These are phyloP conservation scores for Caenorhabditis inopinata DNA, from an alignment of 1,140 invertebrate genomes.

Conservation along the genomic window DNA sequence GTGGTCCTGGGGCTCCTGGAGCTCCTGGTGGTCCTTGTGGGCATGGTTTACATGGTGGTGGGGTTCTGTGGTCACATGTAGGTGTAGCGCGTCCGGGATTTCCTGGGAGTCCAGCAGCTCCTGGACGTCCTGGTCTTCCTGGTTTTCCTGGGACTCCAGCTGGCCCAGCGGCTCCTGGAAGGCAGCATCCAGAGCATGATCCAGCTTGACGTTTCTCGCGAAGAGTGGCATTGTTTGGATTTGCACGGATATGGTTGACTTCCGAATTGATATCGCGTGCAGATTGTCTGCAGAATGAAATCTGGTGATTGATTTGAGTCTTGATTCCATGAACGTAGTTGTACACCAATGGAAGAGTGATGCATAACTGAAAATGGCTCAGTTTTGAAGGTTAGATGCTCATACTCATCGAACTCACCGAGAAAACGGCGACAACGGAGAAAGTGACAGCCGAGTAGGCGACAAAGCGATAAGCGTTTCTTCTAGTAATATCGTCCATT, in stretches of 20 bases:
- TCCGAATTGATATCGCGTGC: slow-evolving; percentile 64
- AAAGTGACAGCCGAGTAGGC: slow-evolving; percentile 14
- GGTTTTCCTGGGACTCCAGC: slow-evolving; percentile 13
- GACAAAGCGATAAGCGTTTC: background rate
- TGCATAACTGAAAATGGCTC: slow-evolving; percentile 56
- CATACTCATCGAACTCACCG: background rate
- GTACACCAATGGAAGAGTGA: slow-evolving; percentile 62
- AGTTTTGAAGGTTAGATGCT: too few species aligned
- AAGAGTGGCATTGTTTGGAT: slow-evolving; percentile 8
- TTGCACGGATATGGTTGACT: slow-evolving; percentile 50
- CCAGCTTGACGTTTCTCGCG: background rate
- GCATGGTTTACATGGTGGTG: slow-evolving; percentile 2
- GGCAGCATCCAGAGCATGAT: slow-evolving; percentile 25
- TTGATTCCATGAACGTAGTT: slow-evolving; percentile 59
- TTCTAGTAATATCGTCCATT: background rate
- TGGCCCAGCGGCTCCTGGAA: slow-evolving; percentile 2
- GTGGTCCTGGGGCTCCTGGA: background rate
- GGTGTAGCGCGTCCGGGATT: background rate
- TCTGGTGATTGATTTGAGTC: slow-evolving; percentile 57
- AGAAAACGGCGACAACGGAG: background rate
- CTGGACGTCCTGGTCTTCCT: slow-evolving; percentile 20
- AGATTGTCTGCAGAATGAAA: slow-evolving; percentile 62
- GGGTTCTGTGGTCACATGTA: too few species aligned
- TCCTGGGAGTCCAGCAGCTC: slow-evolving; percentile 15
- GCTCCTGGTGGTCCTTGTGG: slow-evolving; percentile 45